These are phyloP conservation scores for Drosophila meridionalis DNA, from an alignment of 2,888 invertebrate genomes.

Conservation along the genomic window DNA sequence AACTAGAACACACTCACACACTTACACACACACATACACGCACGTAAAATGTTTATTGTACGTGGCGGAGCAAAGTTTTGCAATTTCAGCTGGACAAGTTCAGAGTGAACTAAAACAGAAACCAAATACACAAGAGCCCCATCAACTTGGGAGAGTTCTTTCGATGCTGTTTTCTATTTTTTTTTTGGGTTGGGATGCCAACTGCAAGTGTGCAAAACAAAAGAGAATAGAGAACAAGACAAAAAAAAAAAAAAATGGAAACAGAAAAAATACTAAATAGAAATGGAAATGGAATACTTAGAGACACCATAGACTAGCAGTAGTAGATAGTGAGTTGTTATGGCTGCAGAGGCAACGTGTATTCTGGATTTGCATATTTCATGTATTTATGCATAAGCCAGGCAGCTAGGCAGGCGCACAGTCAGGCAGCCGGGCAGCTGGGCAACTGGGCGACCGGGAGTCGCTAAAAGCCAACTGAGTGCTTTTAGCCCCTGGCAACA, in stretches of 20 bases:
- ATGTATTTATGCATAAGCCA: slow-evolving; percentile 63
- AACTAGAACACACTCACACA: not conserved
- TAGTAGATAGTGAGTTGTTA: slow-evolving; percentile 17
- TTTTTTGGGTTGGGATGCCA: slow-evolving; percentile 2
- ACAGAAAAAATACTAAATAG: not conserved
- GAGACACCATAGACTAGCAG: slow-evolving; percentile 28
- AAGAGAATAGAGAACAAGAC: not conserved
- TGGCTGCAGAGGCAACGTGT: slow-evolving; percentile 17
- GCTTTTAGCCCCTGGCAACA: slow-evolving; percentile 50
- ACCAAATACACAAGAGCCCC: slow-evolving; percentile 47
- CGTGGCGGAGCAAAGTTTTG: slow-evolving; percentile 49
- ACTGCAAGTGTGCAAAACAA: slow-evolving; percentile 33
- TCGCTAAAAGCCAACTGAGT: slow-evolving; percentile 70
- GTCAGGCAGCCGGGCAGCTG: not conserved
- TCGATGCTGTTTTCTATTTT: not conserved
- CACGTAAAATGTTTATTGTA: slow-evolving; percentile 43
- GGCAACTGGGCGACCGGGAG: slow-evolving; percentile 12
- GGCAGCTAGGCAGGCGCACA: slow-evolving; percentile 11
- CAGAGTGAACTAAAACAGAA: slow-evolving; percentile 38
- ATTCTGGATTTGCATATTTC: slow-evolving; percentile 68
- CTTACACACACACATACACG: not conserved
- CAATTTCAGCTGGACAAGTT: slow-evolving; percentile 59
- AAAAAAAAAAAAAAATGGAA: not conserved
- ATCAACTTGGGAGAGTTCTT: slow-evolving; percentile 38
- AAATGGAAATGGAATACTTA: slow-evolving; percentile 6